Base-by-base conservation (phyloP, 2,113 vertebrate genomes). In the Speoplatyrhinus poulsoni region DNA sequence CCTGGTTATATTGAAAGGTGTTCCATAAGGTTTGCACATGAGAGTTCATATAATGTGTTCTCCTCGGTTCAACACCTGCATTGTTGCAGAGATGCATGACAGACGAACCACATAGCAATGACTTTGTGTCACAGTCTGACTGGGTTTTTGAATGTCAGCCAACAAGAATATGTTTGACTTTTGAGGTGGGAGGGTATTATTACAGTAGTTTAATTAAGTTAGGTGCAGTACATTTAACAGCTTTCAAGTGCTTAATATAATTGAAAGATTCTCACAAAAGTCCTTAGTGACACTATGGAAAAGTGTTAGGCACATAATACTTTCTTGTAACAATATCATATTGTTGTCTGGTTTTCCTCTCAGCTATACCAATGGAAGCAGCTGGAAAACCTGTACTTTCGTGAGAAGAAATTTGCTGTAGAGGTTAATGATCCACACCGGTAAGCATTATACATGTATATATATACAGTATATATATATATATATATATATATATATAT, bases 311-410 rank as follows among this genome's bases (percentile, higher is more conserved):
- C 36, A 41, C 36, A 41, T 33, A 16, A 13, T n/a, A 46, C 12
- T 13, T 59, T 17, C 16, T 33, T 33, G 9, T 26, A 33, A 32
- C 47, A 62, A 15, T 32, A 64, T 48, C 36, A 56, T 9, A 66
- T 49, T 0, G 55, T 46, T 3, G 1, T 1, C 53, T 63, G 6
- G 81, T 58, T 87, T 67, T 60, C 69, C 47, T 80, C 26, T 41
- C 76, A 99, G 98, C 87, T 99, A 66, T 99, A 98, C 88, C 98
- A 99, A 83, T 99, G 97, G 97, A 98, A 98, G 65, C 98, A 99
- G 80, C 89, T 99, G 82, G 98, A 99, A 91, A 99, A 99, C 68
- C 87, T 99, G 69, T 99, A 99, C 82, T 99, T 99, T 81, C 90
- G 97, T 69, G 97, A 99, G 86, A 99, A 98, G 87, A 99, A 99